A percentile compares a stretch with the other conserved stretches of the same genome.
Evolutionary conservation across 2,888 invertebrate genomes (phyloP).

Genomic region (Cerastoderma edule): DNA sequence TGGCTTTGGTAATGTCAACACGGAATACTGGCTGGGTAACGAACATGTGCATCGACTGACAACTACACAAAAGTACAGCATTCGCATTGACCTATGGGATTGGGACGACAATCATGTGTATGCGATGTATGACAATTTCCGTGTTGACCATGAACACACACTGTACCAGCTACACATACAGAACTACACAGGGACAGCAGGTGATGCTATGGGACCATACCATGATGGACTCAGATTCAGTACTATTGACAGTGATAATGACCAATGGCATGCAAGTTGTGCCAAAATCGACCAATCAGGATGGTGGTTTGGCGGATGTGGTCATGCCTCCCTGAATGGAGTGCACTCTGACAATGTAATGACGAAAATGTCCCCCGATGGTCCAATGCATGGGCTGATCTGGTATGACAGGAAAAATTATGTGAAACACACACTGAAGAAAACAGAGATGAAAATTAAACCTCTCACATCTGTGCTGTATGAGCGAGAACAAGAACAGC

Average conservation of each 20-base stretch:
- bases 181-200: slow-evolving; percentile 92
- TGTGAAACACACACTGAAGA: slow-evolving; percentile 71
- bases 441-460: slow-evolving; percentile 75
- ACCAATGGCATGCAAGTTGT: slow-evolving; percentile 85
- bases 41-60: slow-evolving; percentile 92
- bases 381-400: slow-evolving; percentile 72
- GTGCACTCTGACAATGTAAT: slow-evolving; percentile 64
- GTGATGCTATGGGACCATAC: slow-evolving; percentile 93
- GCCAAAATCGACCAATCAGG: slow-evolving; percentile 74
- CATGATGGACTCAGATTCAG: slow-evolving; percentile 96
- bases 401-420: slow-evolving; percentile 77
- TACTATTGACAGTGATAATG: slow-evolving; percentile 93
- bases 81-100: slow-evolving; percentile 93
- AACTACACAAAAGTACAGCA: slow-evolving; percentile 79
- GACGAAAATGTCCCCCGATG: slow-evolving; percentile 64
- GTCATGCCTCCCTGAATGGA: slow-evolving; percentile 76
- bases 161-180: slow-evolving; percentile 90
- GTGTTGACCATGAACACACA: slow-evolving; percentile 87
- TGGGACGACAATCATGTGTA: slow-evolving; percentile 92
- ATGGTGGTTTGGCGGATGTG: slow-evolving; percentile 80
- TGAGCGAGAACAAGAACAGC: slow-evolving; percentile 48
- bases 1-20: slow-evolving; percentile 90
- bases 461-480: slow-evolving; percentile 61
- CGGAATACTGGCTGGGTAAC: slow-evolving; percentile 95
- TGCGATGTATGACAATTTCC: slow-evolving; percentile 91